Conservation (phyloP, 2,888 invertebrate species). For the Cantharis lateralis region DNA sequence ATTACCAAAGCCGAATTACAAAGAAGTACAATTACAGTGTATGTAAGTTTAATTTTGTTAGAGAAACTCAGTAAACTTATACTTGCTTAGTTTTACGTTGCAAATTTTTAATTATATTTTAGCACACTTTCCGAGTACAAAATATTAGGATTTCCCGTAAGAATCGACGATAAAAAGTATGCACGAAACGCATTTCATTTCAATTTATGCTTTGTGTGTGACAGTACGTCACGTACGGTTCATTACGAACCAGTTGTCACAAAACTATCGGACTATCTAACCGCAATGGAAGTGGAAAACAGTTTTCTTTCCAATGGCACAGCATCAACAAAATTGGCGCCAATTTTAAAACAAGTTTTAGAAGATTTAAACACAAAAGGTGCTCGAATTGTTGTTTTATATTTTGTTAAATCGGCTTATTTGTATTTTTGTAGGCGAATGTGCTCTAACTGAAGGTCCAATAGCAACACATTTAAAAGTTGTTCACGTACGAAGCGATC, state of each 20-base stretch:
- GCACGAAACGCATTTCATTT: slow-evolving; percentile 93
- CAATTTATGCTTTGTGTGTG: slow-evolving; percentile 93
- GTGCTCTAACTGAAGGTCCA: slow-evolving; percentile 71
- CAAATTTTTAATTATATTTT: slow-evolving; percentile 34
- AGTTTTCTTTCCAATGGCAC: slow-evolving; percentile 81
- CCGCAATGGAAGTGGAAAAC: slow-evolving; percentile 84
- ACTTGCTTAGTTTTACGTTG: background rate
- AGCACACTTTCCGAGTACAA: slow-evolving; percentile 78
- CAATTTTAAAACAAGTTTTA: slow-evolving; percentile 77
- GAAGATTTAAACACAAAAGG: slow-evolving; percentile 78
- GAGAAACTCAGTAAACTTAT: background rate
- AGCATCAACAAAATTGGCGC: slow-evolving; percentile 65
- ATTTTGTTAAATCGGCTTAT: background rate
- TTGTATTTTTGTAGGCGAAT: slow-evolving; percentile 46
- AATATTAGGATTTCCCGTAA: slow-evolving; percentile 90
- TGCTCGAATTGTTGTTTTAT: slow-evolving; percentile 11
- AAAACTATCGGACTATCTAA: slow-evolving; percentile 91
- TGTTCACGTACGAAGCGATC: slow-evolving; percentile 79
- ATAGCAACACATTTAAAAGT: slow-evolving; percentile 91
- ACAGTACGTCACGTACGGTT: slow-evolving; percentile 84
- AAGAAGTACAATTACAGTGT: slow-evolving; percentile 89
- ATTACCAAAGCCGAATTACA: slow-evolving; percentile 94
- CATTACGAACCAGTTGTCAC: slow-evolving; percentile 94
- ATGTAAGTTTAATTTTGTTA: slow-evolving; percentile 54
- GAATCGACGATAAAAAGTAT: slow-evolving; percentile 87